Evolutionary conservation across 2,888 invertebrate species (phyloP).

Genomic region (Eremobia ochroleuca): DNA sequence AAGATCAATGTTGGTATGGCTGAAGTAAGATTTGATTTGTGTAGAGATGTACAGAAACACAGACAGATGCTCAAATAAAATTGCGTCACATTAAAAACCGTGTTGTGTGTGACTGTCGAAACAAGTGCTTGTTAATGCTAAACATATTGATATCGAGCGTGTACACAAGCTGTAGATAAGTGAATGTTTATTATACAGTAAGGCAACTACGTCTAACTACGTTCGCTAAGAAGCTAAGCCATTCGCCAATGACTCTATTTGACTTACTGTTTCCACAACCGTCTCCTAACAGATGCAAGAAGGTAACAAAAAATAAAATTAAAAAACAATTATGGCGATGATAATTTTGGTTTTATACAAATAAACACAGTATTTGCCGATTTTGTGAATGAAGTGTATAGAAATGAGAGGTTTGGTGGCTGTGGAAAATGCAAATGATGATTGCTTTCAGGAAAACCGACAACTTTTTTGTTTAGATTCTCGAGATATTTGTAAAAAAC

Average conservation of each 20-base stretch:
- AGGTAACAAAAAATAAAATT: constrained; percentile 88
- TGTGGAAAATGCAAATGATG: constrained; percentile 30
- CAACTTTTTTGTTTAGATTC: background rate
- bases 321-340: constrained; percentile 85
- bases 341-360: constrained; percentile 76
- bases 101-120: constrained; percentile 59
- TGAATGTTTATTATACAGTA: constrained; percentile 70
- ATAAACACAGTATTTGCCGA: constrained; percentile 77
- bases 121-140: constrained; percentile 65
- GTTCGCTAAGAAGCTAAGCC: constrained; percentile 86
- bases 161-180: constrained; percentile 67
- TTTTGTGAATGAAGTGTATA: constrained; percentile 71
- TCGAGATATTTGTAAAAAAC: background rate
- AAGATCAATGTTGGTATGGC: constrained; percentile 47
- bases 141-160: constrained; percentile 61
- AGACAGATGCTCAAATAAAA: constrained; percentile 60
- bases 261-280: constrained; percentile 91
- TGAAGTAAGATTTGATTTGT: constrained; percentile 56
- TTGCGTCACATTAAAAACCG: constrained; percentile 51
- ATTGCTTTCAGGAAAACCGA: constrained; percentile 38
- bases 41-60: constrained; percentile 56
- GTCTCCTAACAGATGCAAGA: constrained; percentile 91
- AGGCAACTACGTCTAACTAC: constrained; percentile 78
- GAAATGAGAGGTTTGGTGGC: constrained; percentile 51
- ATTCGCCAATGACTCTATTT: constrained; percentile 86